These are phyloP conservation scores for Maconellicoccus hirsutus DNA, from an alignment of 1,140 invertebrate species.

Conservation along the genomic window DNA sequence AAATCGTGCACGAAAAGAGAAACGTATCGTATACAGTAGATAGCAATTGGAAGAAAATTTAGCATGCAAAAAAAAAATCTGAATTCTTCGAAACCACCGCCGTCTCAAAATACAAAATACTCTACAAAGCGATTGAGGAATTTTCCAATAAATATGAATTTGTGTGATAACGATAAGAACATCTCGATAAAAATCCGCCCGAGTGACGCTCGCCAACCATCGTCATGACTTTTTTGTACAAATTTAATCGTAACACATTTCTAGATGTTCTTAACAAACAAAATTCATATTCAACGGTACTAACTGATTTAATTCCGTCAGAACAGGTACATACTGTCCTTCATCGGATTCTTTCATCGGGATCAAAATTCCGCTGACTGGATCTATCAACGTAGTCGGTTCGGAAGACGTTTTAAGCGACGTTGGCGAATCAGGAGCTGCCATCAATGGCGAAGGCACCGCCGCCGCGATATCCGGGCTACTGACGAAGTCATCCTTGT, in stretches of 20 bases:
- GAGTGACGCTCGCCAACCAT: neutral
- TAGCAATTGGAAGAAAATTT: neutral
- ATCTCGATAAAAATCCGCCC: neutral
- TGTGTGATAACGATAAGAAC: neutral
- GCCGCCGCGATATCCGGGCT: slow-evolving; percentile 15
- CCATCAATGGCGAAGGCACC: slow-evolving; percentile 35
- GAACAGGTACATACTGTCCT: slow-evolving; percentile 52
- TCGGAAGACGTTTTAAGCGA: slow-evolving; percentile 36
- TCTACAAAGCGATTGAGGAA: slow-evolving; percentile 13
- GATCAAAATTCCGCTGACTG: slow-evolving; percentile 59
- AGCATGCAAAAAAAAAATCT: neutral
- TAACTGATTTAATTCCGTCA: slow-evolving; percentile 31
- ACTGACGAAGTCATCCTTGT: slow-evolving; percentile 19
- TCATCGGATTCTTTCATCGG: slow-evolving; percentile 59
- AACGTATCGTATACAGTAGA: neutral
- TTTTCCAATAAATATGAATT: slow-evolving; percentile 22
- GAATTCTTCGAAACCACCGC: neutral
- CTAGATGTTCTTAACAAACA: slow-evolving; percentile 18
- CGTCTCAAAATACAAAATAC: slow-evolving; percentile 5
- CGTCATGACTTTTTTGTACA: neutral
- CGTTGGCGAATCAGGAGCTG: slow-evolving; percentile 32
- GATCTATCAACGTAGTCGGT: slow-evolving; percentile 55
- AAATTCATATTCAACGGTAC: slow-evolving; percentile 23
- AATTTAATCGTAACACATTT: neutral
- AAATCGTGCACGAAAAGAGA: neutral